Evolutionary conservation across 2,888 invertebrate species (phyloP), one percentile per base, ranked within the genome.

Genomic region (Diaphora mendica): DNA sequence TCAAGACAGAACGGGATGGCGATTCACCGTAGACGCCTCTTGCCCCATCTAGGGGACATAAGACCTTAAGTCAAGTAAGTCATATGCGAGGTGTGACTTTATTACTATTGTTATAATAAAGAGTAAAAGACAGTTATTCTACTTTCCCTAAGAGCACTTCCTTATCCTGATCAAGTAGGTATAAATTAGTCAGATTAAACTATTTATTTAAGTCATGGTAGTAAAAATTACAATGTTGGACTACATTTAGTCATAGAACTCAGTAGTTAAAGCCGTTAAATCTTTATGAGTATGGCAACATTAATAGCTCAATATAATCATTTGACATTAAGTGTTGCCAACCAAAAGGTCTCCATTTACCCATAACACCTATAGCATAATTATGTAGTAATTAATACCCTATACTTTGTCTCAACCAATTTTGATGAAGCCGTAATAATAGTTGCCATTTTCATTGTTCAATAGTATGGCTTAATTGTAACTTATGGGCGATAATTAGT

Each of bases 341-440:
- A 20, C 11, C 17, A 62, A 62, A 62, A 62, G 62, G 30, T 30
- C 5, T 30, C 15, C 20, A 44, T 30, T 26, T 64, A 11, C 39
- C 35, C 17, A 42, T 20, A 30, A 70, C 30, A n/a, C 35, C 26
- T 55, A 71, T 67, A 59, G 26, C 44, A 64, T 77, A 74, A 83
- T 80, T 67, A 75, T 17, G 30, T 17, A 62, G 65, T 11, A 26
- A 23, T 62, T 30, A 48, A 67, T 70, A 70, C 48, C n/a, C 70
- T 3, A 69, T 75, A 68, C 11, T 74, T 66, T 76, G 79, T 76
- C 82, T 72, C 66, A 59, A 65, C 71, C 68, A 75, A 79, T 81
- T 82, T 82, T 76, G 72, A 75, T 81, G 74, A 80, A 73, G 78
- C 67, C 71, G 7, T 77, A 68, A 70, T 17, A 8, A 75, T 77